phyloP scores from a whole-genome alignment of 2,113 vertebrate genomes.

The Aphelocoma coerulescens region DNA sequence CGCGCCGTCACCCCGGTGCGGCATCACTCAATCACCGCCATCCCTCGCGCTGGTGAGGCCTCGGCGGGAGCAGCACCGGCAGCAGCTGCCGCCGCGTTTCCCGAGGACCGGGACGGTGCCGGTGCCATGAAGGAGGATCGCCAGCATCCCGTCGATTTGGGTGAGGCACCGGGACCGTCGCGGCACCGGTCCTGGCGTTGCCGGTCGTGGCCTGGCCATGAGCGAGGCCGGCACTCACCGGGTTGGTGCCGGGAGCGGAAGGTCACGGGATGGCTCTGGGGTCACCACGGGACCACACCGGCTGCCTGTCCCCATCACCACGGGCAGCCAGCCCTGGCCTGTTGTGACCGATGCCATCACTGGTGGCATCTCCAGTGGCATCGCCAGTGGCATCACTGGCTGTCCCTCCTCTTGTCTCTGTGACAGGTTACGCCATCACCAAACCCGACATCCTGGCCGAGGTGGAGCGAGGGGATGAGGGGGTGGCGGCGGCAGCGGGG shows the following conservation, averaged over 20 bases:
- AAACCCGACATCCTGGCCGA: conserved; percentile 49
- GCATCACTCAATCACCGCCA: rapidly evolving
- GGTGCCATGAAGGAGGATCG: conserved; percentile 38
- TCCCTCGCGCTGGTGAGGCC: not conserved
- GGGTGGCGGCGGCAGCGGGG: not conserved
- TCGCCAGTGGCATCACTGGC: not conserved
- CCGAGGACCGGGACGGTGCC: not conserved
- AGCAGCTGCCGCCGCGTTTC: not conserved
- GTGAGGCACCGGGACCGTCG: not conserved
- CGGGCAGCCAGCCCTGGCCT: too few species aligned
- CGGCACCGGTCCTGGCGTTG: too few species aligned
- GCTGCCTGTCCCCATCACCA: not conserved
- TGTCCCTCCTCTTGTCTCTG: not conserved
- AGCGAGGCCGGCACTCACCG: not conserved
- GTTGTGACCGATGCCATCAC: not conserved
- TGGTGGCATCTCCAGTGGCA: not conserved
- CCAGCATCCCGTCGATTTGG: not conserved
- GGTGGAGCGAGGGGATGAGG: conserved; percentile 5
- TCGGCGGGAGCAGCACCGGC: not conserved
- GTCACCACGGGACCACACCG: not conserved
- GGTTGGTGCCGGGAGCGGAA: not conserved
- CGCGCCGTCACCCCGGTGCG: not conserved
- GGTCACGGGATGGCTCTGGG: not conserved
- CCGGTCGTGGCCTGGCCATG: not conserved
- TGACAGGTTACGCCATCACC: not conserved